A percentile compares a stretch with the other conserved stretches of the same genome.
These are phyloP conservation scores for Leptinotarsa peninsularis DNA, from an alignment of 2,888 invertebrate genomes.

Conservation along the genomic window DNA sequence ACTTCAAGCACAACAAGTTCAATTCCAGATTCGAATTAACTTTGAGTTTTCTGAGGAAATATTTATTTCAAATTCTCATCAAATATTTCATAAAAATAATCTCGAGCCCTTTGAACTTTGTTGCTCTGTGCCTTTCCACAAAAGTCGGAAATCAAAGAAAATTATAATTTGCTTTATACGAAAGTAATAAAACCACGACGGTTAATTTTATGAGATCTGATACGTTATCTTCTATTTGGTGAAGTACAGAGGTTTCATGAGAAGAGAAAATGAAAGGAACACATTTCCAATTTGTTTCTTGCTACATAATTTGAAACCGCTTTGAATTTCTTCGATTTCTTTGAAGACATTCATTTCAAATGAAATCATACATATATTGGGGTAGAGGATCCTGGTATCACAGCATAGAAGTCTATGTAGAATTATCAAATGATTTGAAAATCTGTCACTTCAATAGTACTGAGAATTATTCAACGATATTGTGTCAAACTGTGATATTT, in stretches of 20 bases:
- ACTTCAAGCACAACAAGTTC: conserved; percentile 2
- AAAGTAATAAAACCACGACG: conserved; percentile 20
- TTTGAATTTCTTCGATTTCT: too few relatives aligned
- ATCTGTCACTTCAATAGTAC: too few relatives aligned
- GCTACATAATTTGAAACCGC: background rate
- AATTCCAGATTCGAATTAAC: conserved; percentile 20
- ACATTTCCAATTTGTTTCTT: background rate
- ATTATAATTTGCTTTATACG: conserved; percentile 18
- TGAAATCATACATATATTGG: too few relatives aligned
- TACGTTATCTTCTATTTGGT: background rate
- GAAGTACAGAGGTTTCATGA: background rate
- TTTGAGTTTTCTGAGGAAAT: background rate
- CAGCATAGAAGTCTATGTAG: too few relatives aligned
- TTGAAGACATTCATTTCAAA: too few relatives aligned
- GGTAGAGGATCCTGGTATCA: too few relatives aligned
- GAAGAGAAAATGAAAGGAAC: background rate
- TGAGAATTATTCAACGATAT: too few relatives aligned
- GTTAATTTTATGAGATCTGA: conserved; percentile 21
- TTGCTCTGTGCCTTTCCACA: conserved; percentile 2
- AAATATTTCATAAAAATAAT: conserved; percentile 16
- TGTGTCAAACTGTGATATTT: too few relatives aligned
- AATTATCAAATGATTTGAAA: too few relatives aligned
- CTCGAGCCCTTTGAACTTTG: conserved; percentile 15
- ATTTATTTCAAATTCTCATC: conserved; percentile 6
- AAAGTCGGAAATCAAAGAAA: conserved; percentile 20